Evolutionary conservation across 2,888 invertebrate species (phyloP), one percentile per base, ranked within the genome.

Genomic region (Pseudococcus viburni): DNA sequence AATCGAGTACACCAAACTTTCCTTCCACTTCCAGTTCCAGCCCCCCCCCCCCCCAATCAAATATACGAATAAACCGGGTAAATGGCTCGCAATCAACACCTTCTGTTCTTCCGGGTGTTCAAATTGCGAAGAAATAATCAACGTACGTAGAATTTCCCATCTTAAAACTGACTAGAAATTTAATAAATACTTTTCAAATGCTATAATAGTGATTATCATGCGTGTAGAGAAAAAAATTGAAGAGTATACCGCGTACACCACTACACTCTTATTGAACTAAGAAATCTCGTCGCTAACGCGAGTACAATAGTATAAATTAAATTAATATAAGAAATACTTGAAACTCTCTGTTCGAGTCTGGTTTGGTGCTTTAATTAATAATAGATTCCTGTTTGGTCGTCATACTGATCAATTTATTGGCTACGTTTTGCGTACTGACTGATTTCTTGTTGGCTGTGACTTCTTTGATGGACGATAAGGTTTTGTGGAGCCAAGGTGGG

Each of bases 401-500:
- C 39, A 86, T 68, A 68, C 46, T 86, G 19, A 64, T 22, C 39
- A 86, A 86, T 59, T 86, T 86, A 68, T 68, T 86, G n/a, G 85
- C 68, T 0, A 86, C 68, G 39, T 86, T 86, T 46, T 86, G 85
- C 64, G 85, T 59, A 68, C 9, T 86, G 1, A 86, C 85, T 3
- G 85, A n/a, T n/a, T 68, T 59, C 88, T 91, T 91, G 87, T 90
- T 91, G 42, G 90, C 91, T 33, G 93, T 91, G 11, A 92, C 93
- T 90, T 93, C 93, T 90, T 93, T 92, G 89, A 94, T 92, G 39
- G 94, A 93, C 46, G 93, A 94, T 91, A 99, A 94, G 0, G 98
- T 98, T 92, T 98, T 98, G 90, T 97, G 96, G 88, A 99, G 94
- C 99, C 99, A 99, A 90, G 97, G 96, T 88, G 99, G 94, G 98